A percentile compares a stretch with the other conserved stretches of the same genome.
These are phyloP conservation scores for Lucinisca nassula DNA, from an alignment of 2,888 invertebrate species.

Conservation along the genomic window DNA sequence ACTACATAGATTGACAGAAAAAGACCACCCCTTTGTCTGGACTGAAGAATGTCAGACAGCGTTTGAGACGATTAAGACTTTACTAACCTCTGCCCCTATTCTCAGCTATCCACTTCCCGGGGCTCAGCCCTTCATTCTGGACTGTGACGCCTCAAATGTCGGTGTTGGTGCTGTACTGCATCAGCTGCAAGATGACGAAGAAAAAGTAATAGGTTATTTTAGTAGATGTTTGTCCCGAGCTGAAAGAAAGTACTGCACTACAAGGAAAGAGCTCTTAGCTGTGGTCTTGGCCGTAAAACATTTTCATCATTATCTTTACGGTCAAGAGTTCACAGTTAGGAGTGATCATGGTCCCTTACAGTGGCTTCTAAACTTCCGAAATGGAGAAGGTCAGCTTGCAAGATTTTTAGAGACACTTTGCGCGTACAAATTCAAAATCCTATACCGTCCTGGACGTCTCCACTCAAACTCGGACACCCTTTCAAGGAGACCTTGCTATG, in stretches of 20 bases:
- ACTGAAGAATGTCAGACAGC: background rate
- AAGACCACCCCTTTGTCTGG: background rate
- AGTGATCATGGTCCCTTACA: background rate
- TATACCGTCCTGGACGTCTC: background rate
- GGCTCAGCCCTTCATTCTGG: background rate
- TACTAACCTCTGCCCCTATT: background rate
- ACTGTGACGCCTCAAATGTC: background rate
- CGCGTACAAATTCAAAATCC: background rate
- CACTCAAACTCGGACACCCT: background rate
- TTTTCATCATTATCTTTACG: background rate
- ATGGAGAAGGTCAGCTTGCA: background rate
- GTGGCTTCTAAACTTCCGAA: background rate
- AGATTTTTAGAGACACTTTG: background rate
- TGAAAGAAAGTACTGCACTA: background rate
- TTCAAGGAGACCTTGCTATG: background rate
- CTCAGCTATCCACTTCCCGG: background rate
- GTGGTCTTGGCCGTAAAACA: background rate
- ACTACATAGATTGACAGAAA: background rate
- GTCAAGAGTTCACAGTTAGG: background rate
- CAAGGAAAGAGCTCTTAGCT: background rate
- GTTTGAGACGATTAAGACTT: background rate
- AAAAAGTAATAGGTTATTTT: constrained; percentile 3
- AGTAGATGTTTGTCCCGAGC: background rate
- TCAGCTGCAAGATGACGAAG: background rate
- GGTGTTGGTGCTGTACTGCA: background rate